A percentile compares a stretch with the other conserved stretches of the same genome.
Conservation (phyloP, 2,113 vertebrate genomes). For the Odocoileus hemionus region DNA sequence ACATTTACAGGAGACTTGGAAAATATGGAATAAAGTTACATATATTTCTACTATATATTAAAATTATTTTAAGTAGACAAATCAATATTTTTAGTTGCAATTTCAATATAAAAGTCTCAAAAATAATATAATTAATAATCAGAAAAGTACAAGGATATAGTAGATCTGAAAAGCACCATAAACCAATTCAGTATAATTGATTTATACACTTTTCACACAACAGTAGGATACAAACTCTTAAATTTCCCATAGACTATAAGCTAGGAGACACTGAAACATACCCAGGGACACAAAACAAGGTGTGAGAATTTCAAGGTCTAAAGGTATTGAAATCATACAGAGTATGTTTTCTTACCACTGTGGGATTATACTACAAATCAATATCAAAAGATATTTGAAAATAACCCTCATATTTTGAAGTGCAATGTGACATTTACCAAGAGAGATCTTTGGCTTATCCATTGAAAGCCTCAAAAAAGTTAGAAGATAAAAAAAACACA, state of each 20-base stretch:
- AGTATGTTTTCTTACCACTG: neutral
- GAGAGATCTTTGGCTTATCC: neutral
- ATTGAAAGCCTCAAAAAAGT: neutral
- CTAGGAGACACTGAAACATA: neutral
- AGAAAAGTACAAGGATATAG: neutral
- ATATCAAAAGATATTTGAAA: neutral
- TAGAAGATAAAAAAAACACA: neutral
- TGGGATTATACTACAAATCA: neutral
- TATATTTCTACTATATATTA: neutral
- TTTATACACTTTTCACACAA: neutral
- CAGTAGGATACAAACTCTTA: neutral
- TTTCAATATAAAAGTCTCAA: neutral
- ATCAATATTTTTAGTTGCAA: neutral
- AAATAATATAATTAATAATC: neutral
- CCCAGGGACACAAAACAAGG: neutral
- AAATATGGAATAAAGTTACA: neutral
- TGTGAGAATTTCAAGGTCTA: neutral
- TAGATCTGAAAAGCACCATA: neutral
- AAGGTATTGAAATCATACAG: neutral
- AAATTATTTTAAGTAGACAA: neutral
- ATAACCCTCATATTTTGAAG: neutral
- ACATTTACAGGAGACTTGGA: too few relatives aligned
- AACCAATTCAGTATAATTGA: neutral
- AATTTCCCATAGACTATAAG: neutral
- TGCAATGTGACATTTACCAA: neutral